Conservation (phyloP, 2,888 invertebrate species). For the Tenthredo mesomela region DNA sequence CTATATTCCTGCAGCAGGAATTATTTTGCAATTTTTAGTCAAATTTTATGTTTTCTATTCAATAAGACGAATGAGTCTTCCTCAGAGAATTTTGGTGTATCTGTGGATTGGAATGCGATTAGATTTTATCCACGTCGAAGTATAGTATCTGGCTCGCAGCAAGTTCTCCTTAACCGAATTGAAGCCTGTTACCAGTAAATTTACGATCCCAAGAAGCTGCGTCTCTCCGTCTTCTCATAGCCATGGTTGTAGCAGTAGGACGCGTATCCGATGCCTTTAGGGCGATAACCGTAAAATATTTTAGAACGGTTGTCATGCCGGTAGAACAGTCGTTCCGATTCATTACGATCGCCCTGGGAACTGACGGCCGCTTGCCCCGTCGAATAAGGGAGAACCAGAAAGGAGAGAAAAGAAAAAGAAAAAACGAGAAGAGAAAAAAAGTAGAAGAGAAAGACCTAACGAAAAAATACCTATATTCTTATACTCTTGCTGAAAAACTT, state of each 20-base stretch:
- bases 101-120: neutral
- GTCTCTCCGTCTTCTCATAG: slow-evolving; percentile 22
- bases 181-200: slow-evolving; percentile 30
- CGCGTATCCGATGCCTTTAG: slow-evolving; percentile 31
- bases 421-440: too few relatives aligned
- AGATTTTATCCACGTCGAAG: neutral
- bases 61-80: neutral
- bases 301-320: slow-evolving; percentile 51
- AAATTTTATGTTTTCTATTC: too few relatives aligned
- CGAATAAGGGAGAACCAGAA: slow-evolving; percentile 13
- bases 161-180: slow-evolving; percentile 11
- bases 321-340: slow-evolving; percentile 48
- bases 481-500: slow-evolving; percentile 24
- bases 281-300: slow-evolving; percentile 54
- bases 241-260: neutral
- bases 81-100: neutral
- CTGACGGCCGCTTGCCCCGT: neutral
- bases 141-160: slow-evolving; percentile 4
- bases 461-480: slow-evolving; percentile 28
- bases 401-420: neutral
- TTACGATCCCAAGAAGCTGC: slow-evolving; percentile 1
- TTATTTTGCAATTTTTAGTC: too few relatives aligned
- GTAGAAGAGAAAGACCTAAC: neutral
- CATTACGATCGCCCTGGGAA: slow-evolving; percentile 47
- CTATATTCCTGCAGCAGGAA: too few relatives aligned